Conservation (phyloP, 2,113 vertebrate species). For the Gallinago media region DNA sequence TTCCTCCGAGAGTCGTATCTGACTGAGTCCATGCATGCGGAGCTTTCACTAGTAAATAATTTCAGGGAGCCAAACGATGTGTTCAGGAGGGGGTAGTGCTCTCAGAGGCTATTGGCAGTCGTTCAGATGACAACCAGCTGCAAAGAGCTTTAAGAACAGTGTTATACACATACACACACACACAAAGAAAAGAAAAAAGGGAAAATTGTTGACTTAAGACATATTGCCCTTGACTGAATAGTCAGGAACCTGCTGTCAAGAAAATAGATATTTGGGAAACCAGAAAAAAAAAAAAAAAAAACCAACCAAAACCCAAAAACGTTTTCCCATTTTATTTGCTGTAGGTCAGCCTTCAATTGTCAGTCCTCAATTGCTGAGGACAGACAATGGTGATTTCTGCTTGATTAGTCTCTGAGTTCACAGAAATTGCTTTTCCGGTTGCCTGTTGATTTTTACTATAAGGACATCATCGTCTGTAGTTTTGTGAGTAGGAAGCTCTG, state of each 20-base stretch:
- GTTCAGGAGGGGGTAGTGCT: conserved; percentile 46
- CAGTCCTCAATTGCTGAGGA: background rate
- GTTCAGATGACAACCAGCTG: conserved; percentile 76
- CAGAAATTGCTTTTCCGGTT: background rate
- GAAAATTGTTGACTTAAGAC: conserved; percentile 74
- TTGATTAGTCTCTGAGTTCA: background rate
- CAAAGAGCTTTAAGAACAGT: conserved; percentile 75
- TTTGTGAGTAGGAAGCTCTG: background rate
- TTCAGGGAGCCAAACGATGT: conserved; percentile 42
- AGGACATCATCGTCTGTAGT: background rate
- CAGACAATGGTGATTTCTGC: background rate
- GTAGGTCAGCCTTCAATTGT: background rate
- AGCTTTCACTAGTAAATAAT: conserved; percentile 46
- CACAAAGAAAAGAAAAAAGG: conserved; percentile 34
- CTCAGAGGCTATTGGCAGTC: conserved; percentile 72
- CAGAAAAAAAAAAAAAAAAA: background rate
- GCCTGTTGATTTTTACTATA: conserved; percentile 9
- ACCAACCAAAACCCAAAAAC: too few relatives aligned
- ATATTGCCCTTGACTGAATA: conserved; percentile 70
- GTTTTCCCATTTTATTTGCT: background rate
- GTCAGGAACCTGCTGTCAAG: conserved; percentile 63
- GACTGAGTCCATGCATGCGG: background rate
- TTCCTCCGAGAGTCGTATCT: background rate
- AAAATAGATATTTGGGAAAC: conserved; percentile 31
- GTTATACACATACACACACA: conserved; percentile 43